Conservation (phyloP, 1,140 invertebrate species). For the Muscidifurax raptorellus region DNA sequence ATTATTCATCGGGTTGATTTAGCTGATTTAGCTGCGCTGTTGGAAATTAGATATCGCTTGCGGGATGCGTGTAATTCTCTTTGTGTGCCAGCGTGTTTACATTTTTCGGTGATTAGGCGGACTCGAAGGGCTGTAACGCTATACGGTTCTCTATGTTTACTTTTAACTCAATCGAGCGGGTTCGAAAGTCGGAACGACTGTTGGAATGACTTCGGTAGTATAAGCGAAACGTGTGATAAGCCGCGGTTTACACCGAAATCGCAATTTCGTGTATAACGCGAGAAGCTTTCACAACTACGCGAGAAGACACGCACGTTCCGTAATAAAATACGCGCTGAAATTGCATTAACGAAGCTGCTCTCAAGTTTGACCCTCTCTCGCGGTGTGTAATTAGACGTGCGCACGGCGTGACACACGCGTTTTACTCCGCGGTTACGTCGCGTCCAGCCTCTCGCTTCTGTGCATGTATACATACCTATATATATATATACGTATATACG, state of each 20-base stretch:
- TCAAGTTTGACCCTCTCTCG: conserved; percentile 29
- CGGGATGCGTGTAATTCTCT: background rate
- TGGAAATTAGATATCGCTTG: conserved; percentile 6
- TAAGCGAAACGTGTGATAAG: conserved; percentile 15
- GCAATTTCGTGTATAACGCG: too few relatives aligned
- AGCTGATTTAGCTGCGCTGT: conserved; percentile 33
- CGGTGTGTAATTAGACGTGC: conserved; percentile 36
- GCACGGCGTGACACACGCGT: conserved; percentile 12
- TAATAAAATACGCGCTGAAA: background rate
- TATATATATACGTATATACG: too few relatives aligned
- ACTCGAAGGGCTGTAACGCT: background rate
- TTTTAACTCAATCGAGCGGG: too few relatives aligned
- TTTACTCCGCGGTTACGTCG: conserved; percentile 39
- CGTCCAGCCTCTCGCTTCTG: background rate
- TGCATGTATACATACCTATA: background rate
- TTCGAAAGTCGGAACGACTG: too few relatives aligned
- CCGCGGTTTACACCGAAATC: background rate
- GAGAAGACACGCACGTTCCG: background rate
- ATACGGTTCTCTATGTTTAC: too few relatives aligned
- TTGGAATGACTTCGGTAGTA: background rate
- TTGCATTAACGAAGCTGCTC: conserved; percentile 39
- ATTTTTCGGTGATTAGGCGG: background rate
- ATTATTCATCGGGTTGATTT: conserved; percentile 45
- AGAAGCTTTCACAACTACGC: background rate
- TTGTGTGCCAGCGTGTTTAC: background rate